Conservation (phyloP, 2,888 invertebrate genomes). For the Parthenolecanium corni region DNA sequence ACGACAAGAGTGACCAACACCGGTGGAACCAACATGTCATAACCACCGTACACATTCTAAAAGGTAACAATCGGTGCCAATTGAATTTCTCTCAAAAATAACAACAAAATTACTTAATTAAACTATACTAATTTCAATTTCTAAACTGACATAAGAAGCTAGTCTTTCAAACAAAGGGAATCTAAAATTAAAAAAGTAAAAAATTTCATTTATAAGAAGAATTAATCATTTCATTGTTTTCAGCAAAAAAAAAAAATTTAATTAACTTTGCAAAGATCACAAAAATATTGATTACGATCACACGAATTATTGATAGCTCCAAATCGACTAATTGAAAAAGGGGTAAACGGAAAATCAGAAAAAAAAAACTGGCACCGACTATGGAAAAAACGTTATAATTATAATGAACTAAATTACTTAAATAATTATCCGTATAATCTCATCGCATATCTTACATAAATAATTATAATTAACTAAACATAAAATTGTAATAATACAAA, state of each 20-base stretch:
- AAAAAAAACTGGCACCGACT: conserved; percentile 15
- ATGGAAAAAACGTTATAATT: conserved; percentile 6
- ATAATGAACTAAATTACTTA: background rate
- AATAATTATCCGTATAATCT: background rate
- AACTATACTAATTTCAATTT: background rate
- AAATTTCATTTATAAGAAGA: no score
- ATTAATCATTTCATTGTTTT: background rate
- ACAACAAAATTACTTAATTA: no score
- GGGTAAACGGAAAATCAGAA: background rate
- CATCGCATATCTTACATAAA: no score
- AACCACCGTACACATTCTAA: background rate
- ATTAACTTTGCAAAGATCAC: background rate
- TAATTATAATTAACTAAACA: background rate
- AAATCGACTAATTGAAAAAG: background rate
- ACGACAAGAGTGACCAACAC: no score
- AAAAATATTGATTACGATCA: background rate
- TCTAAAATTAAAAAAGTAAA: no score
- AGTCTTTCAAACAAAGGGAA: background rate
- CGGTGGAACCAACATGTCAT: background rate
- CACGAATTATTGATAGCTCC: background rate
- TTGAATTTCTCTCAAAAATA: background rate
- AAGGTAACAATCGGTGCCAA: conserved; percentile 20
- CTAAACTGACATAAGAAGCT: background rate
- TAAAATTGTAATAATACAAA: conserved; percentile 9
- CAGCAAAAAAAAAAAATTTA: no score